Base-by-base conservation (phyloP, 2,113 vertebrate species). In the Opisthocomus hoazin region DNA sequence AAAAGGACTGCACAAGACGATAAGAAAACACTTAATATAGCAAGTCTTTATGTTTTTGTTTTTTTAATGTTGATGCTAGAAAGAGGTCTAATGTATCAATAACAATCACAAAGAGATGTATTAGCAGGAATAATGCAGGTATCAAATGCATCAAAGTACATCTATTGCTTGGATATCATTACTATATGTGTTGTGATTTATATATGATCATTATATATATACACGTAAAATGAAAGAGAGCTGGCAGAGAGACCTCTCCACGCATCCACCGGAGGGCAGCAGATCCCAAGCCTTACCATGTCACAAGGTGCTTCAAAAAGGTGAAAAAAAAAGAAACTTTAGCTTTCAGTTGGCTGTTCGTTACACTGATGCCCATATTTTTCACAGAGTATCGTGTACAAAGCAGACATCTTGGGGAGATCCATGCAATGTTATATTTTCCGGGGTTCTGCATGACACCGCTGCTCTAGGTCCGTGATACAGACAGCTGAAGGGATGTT, bases 181-280 rank as follows among this genome's bases (percentile, higher is more conserved):
- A 76, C 26, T 41, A 15, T 39, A 37, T 63, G 7, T 58, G 27
- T 70, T 65, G 56, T 66, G 46, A 27, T 61, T 45, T 34, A 1
- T 54, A 21, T 66, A 16, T 64, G 64, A 75, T 66, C 10, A 43
- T 60, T 51, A n/a, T 41, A 26, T 30, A 30, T 70, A 41, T 73
- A 81, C 23, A 36, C 22, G 46, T 41, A 46, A 79, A 95, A 79
- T 27, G 5, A 61, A 66, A 76, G 27, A n/a, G n/a, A n/a, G 29
- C 43, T 43, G n/a, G 51, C 66, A 71, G 65, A 68, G 39, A 54
- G 54, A 53, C 36, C 15, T 77, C 46, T 71, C 23, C 45, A 39
- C 61, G n/a, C 61, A 50, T 11, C 74, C 95, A 92, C 78, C 14
- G 71, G 93, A 96, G 93, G 89, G 96, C 95, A 96, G 94, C 65